These are phyloP conservation scores for Camponotus fellah DNA, from an alignment of 2,888 invertebrate genomes.

Conservation along the genomic window DNA sequence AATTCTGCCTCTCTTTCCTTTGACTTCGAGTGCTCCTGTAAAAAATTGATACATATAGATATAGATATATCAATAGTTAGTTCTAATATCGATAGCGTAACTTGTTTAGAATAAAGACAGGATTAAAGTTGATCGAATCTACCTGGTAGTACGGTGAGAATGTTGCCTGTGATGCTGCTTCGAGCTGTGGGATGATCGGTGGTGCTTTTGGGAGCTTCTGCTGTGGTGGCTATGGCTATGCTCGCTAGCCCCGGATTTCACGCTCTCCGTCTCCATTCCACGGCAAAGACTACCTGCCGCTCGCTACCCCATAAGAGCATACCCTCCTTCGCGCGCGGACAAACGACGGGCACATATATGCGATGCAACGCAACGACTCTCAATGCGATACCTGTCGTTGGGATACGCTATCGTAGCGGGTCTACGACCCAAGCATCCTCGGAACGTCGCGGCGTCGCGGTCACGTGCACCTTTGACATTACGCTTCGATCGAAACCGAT, in stretches of 20 bases:
- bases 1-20: conserved; percentile 88
- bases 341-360: conserved; percentile 66
- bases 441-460: conserved; percentile 41
- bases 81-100: neutral
- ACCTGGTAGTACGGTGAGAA: conserved; percentile 91
- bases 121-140: conserved; percentile 59
- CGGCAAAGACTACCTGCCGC: conserved; percentile 84
- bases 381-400: neutral
- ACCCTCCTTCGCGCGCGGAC: conserved; percentile 72
- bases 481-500: conserved; percentile 28
- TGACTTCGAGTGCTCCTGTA: conserved; percentile 90
- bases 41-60: neutral
- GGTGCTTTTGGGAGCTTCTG: conserved; percentile 82
- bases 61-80: neutral
- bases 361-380: conserved; percentile 36
- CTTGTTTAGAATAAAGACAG: neutral
- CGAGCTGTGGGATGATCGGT: conserved; percentile 80
- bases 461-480: conserved; percentile 49
- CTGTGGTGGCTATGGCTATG: conserved; percentile 90
- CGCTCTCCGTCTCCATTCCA: conserved; percentile 97
- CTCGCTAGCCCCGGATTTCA: conserved; percentile 93
- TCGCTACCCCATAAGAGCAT: conserved; percentile 86
- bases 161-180: conserved; percentile 89
- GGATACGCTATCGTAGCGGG: conserved; percentile 12
- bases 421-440: neutral